These are phyloP conservation scores for Porites australiensis DNA, from an alignment of 64 coral and sea anemone species.

Conservation along the genomic window DNA sequence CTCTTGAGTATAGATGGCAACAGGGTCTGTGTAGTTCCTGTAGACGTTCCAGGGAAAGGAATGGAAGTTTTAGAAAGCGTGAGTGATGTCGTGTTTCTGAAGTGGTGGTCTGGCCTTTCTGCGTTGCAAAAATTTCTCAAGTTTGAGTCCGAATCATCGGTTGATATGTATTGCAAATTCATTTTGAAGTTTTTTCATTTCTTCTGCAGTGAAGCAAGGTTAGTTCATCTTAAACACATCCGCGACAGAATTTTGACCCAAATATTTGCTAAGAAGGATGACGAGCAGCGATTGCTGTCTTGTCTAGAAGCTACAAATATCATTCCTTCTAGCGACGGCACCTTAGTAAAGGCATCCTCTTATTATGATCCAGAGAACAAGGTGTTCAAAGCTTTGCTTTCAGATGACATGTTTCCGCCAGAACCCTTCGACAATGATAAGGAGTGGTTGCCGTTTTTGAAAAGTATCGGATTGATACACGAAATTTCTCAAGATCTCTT, in stretches of 20 bases:
- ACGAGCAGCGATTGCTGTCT: neutral
- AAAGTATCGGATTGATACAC: constrained; percentile 15
- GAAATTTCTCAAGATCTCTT: constrained; percentile 39
- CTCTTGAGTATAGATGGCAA: neutral
- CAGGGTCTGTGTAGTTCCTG: neutral
- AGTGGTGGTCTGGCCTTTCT: neutral
- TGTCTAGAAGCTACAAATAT: constrained; percentile 19
- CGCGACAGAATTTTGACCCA: neutral
- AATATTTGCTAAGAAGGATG: neutral
- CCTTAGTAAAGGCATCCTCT: neutral
- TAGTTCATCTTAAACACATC: constrained; percentile 2
- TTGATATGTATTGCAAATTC: constrained; percentile 44
- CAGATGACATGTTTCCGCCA: constrained; percentile 49
- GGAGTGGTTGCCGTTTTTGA: constrained; percentile 51
- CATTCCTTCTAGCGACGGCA: neutral
- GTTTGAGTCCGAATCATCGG: neutral
- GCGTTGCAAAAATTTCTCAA: neutral
- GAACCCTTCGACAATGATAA: neutral
- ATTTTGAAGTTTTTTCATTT: constrained; percentile 15
- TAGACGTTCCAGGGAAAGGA: constrained; percentile 11
- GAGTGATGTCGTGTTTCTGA: constrained; percentile 13
- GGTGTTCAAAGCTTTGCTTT: constrained; percentile 61
- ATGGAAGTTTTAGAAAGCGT: neutral
- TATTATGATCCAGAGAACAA: constrained; percentile 48
- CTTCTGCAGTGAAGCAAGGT: constrained; percentile 21